phyloP scores from a whole-genome alignment of 2,113 vertebrate genomes.

The Balaenoptera acutorostrata region DNA sequence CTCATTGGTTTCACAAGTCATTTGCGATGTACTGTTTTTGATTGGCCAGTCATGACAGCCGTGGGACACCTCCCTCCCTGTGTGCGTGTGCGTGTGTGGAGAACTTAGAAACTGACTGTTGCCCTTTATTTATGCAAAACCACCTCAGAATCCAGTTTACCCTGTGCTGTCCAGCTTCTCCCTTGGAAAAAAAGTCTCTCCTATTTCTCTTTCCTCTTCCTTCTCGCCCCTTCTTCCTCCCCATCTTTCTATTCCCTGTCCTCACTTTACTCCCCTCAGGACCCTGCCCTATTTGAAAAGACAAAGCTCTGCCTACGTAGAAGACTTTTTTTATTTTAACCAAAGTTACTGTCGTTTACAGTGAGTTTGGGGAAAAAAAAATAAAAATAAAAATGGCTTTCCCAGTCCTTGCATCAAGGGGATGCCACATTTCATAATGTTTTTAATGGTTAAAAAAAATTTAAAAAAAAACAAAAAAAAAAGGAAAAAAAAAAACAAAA shows the following conservation, averaged over 20 bases:
- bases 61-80: constrained; percentile 89
- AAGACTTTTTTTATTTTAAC: constrained; percentile 96
- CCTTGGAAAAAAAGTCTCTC: constrained; percentile 83
- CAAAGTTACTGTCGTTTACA: constrained; percentile 99
- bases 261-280: constrained; percentile 78
- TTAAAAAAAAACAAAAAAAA: constrained; percentile 33
- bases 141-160: constrained; percentile 95
- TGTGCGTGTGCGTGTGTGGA: constrained; percentile 93
- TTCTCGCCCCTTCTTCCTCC: constrained; percentile 41
- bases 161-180: constrained; percentile 90
- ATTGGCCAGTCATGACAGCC: constrained; percentile 99
- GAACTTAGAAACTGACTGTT: constrained; percentile 95
- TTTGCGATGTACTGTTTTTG: constrained; percentile 99
- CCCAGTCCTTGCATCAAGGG: constrained; percentile 87
- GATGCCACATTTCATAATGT: constrained; percentile 85
- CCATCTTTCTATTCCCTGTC: constrained; percentile 77
- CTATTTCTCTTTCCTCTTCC: constrained; percentile 65
- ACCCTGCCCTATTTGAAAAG: constrained; percentile 85
- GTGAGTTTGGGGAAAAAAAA: constrained; percentile 95
- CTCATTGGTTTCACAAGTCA: constrained; percentile 99
- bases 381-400: constrained; percentile 80
- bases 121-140: constrained; percentile 99
- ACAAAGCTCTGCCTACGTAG: constrained; percentile 92
- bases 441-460: constrained; percentile 85
- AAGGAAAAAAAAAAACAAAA: constrained; percentile 55